Evolutionary conservation across 2,888 invertebrate genomes (phyloP).

Genomic region (Ichneumoninae sp.): DNA sequence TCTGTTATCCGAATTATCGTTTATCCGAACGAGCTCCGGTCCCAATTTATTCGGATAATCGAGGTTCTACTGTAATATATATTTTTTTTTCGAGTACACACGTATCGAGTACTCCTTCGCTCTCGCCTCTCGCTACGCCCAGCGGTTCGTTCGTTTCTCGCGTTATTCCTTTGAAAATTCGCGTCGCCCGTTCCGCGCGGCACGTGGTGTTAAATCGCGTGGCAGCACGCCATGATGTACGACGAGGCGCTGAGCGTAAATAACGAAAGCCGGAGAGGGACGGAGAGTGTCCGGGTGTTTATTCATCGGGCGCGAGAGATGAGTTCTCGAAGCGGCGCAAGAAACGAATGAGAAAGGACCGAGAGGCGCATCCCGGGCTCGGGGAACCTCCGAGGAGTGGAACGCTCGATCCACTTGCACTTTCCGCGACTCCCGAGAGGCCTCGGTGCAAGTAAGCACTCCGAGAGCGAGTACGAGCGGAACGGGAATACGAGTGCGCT

Average conservation of each 20-base stretch:
- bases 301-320: constrained; percentile 8
- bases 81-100: background rate
- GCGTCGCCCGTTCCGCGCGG: constrained; percentile 19
- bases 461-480: constrained; percentile 36
- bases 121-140: background rate
- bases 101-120: constrained; percentile 4
- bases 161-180: constrained; percentile 44
- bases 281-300: constrained; percentile 1
- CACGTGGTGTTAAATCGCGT: constrained; percentile 30
- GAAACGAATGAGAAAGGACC: constrained; percentile 37
- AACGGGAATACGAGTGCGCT: constrained; percentile 50
- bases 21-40: too few species aligned
- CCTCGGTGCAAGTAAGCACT: constrained; percentile 42
- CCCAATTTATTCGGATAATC: too few species aligned
- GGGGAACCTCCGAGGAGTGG: constrained; percentile 1
- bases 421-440: constrained; percentile 49
- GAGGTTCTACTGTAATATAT: too few species aligned
- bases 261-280: constrained; percentile 25
- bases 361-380: constrained; percentile 25
- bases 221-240: constrained; percentile 45
- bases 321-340: constrained; percentile 21
- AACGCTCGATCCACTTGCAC: constrained; percentile 62
- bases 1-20: too few species aligned
- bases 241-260: constrained; percentile 31
- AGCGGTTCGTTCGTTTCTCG: constrained; percentile 53